A percentile compares a stretch with the other conserved stretches of the same genome.
Conservation (phyloP, 37 sponge, comb jelly and placozoan species). For the Geodia barretti region DNA sequence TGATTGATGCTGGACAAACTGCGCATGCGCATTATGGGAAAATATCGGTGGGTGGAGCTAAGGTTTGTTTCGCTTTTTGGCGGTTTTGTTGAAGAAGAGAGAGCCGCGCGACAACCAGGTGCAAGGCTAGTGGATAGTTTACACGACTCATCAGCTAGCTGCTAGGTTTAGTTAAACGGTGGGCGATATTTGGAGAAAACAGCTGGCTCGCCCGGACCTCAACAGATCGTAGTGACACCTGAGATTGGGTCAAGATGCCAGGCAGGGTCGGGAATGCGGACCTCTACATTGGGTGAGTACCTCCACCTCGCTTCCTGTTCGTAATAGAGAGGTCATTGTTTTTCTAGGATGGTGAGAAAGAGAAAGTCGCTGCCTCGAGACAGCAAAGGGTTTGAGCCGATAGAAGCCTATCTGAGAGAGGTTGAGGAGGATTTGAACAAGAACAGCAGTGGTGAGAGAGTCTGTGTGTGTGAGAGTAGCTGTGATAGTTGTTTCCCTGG, state of each 20-base stretch:
- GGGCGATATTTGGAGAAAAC: slow-evolving; percentile 26
- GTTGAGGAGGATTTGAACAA: not conserved
- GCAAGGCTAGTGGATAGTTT: not conserved
- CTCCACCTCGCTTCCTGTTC: not conserved
- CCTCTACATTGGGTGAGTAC: slow-evolving; percentile 38
- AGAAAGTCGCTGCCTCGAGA: slow-evolving; percentile 31
- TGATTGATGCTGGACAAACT: not conserved
- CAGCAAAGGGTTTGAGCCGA: slow-evolving; percentile 34
- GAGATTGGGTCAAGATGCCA: not conserved
- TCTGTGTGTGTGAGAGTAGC: not conserved
- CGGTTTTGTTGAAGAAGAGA: not conserved
- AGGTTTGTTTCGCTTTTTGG: not conserved
- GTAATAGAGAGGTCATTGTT: too few relatives aligned
- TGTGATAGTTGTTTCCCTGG: not conserved
- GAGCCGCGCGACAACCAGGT: not conserved
- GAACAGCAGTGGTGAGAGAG: not conserved
- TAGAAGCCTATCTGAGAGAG: slow-evolving; percentile 10
- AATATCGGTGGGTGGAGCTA: not conserved
- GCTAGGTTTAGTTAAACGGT: not conserved
- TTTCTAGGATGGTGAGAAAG: slow-evolving; percentile 2
- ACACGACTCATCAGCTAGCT: not conserved
- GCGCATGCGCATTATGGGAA: slow-evolving; percentile 39
- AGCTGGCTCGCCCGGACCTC: not conserved
- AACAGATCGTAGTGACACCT: too few relatives aligned
- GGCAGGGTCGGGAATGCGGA: slow-evolving; percentile 29